Percentiles rank a stretch among this genome's conserved stretches.
phyloP scores from a whole-genome alignment of 37 sponge, comb jelly and placozoan genomes.

The Crambe crambe region DNA sequence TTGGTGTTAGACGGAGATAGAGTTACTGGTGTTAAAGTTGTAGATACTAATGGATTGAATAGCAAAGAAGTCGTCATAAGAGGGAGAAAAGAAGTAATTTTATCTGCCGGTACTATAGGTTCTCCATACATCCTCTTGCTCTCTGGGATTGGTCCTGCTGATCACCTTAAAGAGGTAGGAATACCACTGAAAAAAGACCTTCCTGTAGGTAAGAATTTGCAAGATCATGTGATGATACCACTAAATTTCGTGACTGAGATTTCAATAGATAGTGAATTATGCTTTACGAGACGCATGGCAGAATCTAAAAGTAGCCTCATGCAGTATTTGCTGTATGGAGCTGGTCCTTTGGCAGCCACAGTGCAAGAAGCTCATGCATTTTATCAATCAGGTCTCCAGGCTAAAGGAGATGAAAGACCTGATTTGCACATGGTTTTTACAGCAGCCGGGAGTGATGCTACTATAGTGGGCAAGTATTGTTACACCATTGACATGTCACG shows the following conservation, averaged over 20 bases:
- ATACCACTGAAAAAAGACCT: slow-evolving; percentile 57
- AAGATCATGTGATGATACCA: slow-evolving; percentile 74
- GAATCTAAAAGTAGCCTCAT: neutral
- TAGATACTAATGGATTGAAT: slow-evolving; percentile 24
- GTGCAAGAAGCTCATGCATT: slow-evolving; percentile 58
- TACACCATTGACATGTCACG: neutral
- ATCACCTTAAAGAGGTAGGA: slow-evolving; percentile 32
- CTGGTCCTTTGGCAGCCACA: neutral
- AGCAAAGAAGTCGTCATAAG: slow-evolving; percentile 22
- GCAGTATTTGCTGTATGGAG: neutral
- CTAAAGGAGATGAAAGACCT: slow-evolving; percentile 19
- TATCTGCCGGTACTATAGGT: slow-evolving; percentile 77
- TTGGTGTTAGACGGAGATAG: slow-evolving; percentile 35
- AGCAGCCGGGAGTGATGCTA: slow-evolving; percentile 11
- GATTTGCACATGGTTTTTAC: slow-evolving; percentile 48
- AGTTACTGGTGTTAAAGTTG: slow-evolving; percentile 35
- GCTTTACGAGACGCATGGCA: neutral
- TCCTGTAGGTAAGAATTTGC: slow-evolving; percentile 86
- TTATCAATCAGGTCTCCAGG: slow-evolving; percentile 8
- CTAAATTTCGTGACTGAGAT: slow-evolving; percentile 10
- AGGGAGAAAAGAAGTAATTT: slow-evolving; percentile 70
- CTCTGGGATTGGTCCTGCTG: slow-evolving; percentile 82
- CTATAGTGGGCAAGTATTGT: neutral
- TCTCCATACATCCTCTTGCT: slow-evolving; percentile 77
- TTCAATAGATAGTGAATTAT: neutral